Evolutionary conservation across 2,888 invertebrate species (phyloP), one percentile per base, ranked within the genome.

Genomic region (Polyommatus iphigenia): DNA sequence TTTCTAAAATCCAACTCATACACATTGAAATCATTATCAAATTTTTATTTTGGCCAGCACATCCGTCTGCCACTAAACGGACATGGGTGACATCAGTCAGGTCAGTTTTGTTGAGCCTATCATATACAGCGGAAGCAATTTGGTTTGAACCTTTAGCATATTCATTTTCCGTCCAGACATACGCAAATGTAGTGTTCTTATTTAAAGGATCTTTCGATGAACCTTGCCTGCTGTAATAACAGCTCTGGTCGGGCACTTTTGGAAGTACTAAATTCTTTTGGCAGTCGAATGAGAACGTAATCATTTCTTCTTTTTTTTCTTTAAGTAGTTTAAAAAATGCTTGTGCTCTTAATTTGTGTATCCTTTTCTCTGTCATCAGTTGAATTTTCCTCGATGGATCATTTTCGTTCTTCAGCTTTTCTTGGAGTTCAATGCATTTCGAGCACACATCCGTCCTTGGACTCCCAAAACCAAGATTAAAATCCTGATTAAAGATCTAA

Each of bases 41-140:
- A 75, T 75, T 75, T 75, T 72, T 72, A 41, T 72, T 72, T 72
- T 72, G 72, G 36, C 72, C 72, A 36, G 72, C 36, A 72, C 72
- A 72, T 32, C 72, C 72, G 72, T 72, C 72, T 32, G 72, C 72
- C 72, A 72, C 41, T 72, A 72, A 72, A 32, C 72, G 72, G 41
- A 72, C 72, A n/a, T 72, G 18, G 72, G 72, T 72, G 29, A 36
- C 36, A 36, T 36, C 72, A 36, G 72, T 36, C 72, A 72, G 29
- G 72, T 72, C 72, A 72, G 18, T 72, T 72, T 72, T 72, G 29
- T 72, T 72, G 29, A 72, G 36, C 29, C 72, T 32, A 36, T 36
- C 72, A 36, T 72, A 72, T 72, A 72, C 72, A 41, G 72, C 72
- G 72, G 41, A 72, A 32, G 36, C 36, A 36, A 72, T 72, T 72